Base-by-base conservation (phyloP, 92 coral and sea anemone genomes). In the Umimayanthus chanpuru region DNA sequence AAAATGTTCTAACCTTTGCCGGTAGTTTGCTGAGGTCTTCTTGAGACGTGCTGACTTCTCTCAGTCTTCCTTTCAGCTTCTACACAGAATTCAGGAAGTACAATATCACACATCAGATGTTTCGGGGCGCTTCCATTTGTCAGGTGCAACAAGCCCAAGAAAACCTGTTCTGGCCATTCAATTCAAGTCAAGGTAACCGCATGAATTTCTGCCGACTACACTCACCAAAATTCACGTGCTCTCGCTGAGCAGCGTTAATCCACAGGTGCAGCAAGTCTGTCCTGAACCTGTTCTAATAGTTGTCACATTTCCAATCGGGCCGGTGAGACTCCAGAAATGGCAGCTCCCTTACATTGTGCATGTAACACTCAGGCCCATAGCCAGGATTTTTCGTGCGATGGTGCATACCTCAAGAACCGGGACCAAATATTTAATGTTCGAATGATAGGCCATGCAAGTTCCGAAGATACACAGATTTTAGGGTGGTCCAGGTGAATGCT, bases 11-110 rank as follows among this genome's bases (percentile, higher is more conserved):
- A 81, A 95, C 98, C 98, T 95, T 95, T 36, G 91, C 90, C n/a
- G 98, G 79, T 73, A 93, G 88, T 73, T 93, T 92, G 85, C 94
- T 90, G 32, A 95, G 89, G 88, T 95, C 98, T 86, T 95, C 98
- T 85, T 93, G 98, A 18, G 96, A 92, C 10, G 96, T 80, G 76
- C 92, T 95, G 88, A 92, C 80, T 82, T 94, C 98, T 67, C 91
- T 94, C 55, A 95, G 68, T 70, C 91, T 91, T 74, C 88, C 84
- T 89, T 95, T 95, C 67, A 95, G 86, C 76, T 94, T 95, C 98
- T 95, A 65, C n/a, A 80, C 11, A 15, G 73, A 81, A 36, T 40
- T 81, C 66, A 81, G 25, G 20, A 61, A 61, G 68, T 4, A 56
- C 66, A 56, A 56, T 15, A 20, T 15, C 68, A 66, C 1, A 74